Conservation (phyloP, 1,140 invertebrate species). For the Eurosta solidaginis region DNA sequence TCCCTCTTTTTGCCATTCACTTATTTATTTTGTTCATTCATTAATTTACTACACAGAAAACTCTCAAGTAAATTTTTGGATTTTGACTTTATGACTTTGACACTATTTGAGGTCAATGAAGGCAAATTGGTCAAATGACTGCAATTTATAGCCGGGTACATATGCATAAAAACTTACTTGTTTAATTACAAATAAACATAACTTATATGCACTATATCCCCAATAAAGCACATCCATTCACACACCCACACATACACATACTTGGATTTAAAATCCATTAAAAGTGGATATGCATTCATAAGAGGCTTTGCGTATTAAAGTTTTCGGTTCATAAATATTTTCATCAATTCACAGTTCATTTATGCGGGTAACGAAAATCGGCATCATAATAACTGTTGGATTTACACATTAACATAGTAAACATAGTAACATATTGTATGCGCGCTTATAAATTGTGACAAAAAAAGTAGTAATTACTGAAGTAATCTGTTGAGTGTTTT, state of each 20-base stretch:
- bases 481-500: background rate
- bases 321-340: background rate
- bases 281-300: background rate
- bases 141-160: conserved; percentile 1
- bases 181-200: background rate
- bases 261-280: background rate
- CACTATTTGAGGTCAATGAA: background rate
- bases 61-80: background rate
- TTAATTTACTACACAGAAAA: background rate
- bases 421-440: no score
- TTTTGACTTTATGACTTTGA: conserved; percentile 25
- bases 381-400: no score
- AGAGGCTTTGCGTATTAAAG: background rate
- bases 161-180: background rate
- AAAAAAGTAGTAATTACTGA: background rate
- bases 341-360: background rate
- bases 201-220: background rate
- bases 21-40: no score
- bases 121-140: conserved; percentile 17
- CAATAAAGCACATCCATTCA: background rate
- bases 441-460: background rate
- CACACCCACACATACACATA: background rate
- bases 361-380: no score
- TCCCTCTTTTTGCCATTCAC: background rate
- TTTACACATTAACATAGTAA: no score